Evolutionary conservation across 2,888 invertebrate species (phyloP), one percentile per base, ranked within the genome.

Genomic region (Drosophila atripex): DNA sequence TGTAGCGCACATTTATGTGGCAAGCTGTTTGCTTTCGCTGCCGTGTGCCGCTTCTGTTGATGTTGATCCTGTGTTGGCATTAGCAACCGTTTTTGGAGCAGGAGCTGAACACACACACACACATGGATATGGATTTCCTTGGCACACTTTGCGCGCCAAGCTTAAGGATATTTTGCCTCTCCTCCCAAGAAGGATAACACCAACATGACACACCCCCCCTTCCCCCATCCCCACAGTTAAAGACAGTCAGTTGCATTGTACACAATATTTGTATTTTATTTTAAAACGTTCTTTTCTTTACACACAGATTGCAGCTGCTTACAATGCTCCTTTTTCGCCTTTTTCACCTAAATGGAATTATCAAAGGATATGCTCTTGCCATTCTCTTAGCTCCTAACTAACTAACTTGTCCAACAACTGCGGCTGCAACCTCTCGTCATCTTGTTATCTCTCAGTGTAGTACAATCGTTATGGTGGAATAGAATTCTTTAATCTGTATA

Each of bases 231-330:
- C 8, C 32, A 35, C 71, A 69, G 21, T 70, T 71, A 45, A 68
- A 66, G 68, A 49, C 57, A 12, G 21, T 14, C n/a, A 32, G 25
- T 46, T 71, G 72, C 64, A 70, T 71, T 70, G 71, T 71, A 70
- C 70, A 70, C 64, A 71, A 61, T 68, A 59, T 71, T 59, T 52
- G 51, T 43, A 71, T 46, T 73, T 76, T 73, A 73, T 73, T 71
- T 61, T 73, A 71, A 75, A 76, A 76, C 57, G 70, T 54, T 66
- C 55, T 35, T 59, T 61, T 65, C 41, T 58, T 75, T 73, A 70
- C 61, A 75, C 54, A 64, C 38, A 47, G 68, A 50, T 57, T 58
- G 56, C 53, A 61, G 65, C 64, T 61, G 60, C 71, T 59, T 50
- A 54, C 56, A 73, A 30, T 59, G 73, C 60, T 46, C 41, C 53